Evolutionary conservation across 2,113 vertebrate species (phyloP).

Genomic region (Centropus bengalensis): DNA sequence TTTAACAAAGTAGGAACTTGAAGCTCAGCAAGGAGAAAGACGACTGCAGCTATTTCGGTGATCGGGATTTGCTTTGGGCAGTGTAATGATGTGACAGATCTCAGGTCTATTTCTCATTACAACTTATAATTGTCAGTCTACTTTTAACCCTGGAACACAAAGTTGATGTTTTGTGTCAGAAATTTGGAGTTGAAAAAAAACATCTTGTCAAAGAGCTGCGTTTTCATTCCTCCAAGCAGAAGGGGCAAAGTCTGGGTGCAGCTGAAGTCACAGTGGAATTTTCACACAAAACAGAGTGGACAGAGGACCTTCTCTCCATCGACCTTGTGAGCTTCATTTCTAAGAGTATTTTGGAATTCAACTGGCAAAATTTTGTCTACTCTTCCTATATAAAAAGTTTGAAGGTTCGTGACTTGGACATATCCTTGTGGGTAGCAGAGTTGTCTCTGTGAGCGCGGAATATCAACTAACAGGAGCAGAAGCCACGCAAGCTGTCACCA

Average conservation of each 20-base stretch:
- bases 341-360: not conserved
- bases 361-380: not conserved
- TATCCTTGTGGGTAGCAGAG: not conserved
- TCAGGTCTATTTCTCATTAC: not conserved
- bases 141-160: not conserved
- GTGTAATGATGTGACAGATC: not conserved
- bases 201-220: not conserved
- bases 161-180: not conserved
- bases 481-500: not conserved
- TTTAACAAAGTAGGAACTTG: not conserved
- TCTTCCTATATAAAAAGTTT: not conserved
- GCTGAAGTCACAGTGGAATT: not conserved
- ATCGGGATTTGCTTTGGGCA: not conserved
- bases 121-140: not conserved
- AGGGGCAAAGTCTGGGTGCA: not conserved
- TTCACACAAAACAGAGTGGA: not conserved
- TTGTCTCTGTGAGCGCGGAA: not conserved
- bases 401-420: not conserved
- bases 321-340: not conserved
- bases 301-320: not conserved
- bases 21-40: not conserved
- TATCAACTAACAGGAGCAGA: not conserved
- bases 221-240: not conserved
- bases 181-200: not conserved
- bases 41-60: not conserved